Evolutionary conservation across 2,888 invertebrate species (phyloP), one percentile per base, ranked within the genome.

Genomic region (Patella caerulea): DNA sequence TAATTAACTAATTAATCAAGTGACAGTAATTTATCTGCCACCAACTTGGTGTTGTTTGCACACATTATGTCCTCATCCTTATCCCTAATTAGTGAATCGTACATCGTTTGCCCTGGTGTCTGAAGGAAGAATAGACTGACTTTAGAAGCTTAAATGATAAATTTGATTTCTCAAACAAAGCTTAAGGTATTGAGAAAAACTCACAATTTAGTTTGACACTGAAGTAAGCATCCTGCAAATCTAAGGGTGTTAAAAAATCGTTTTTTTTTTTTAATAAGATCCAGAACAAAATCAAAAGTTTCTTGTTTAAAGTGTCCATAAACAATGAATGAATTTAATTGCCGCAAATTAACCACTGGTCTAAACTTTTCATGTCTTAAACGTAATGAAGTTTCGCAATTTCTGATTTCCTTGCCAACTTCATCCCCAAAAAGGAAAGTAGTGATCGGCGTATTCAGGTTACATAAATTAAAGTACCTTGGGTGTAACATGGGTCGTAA

Each of bases 201-300:
- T 52, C 59, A 34, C 59, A 15, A 56, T 76, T 29, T 15, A 76
- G 73, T 24, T 56, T 72, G 7, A 76, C 53, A 72, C 54, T 76
- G n/a, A 73, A 76, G 29, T 65, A 76, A 72, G 76, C 65, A 34
- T 76, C 76, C 17, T 56, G 56, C 24, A 76, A 71, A 76, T 76
- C 76, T 45, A 76, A 34, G 29, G 17, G 52, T 72, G 59, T 55
- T 12, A 72, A 52, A n/a, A 52, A 72, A 53, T 76, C 76, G 4
- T 53, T 53, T 65, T 24, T 53, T 53, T 65, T 24, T 55, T 71
- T 76, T 72, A 59, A 76, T 34, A 17, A 73, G n/a, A 72, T 76
- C 56, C 19, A 59, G n/a, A 45, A 56, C 72, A 55, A 55, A 59
- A 17, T 72, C 55, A 54, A 76, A 55, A 24, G 53, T 55, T 59